Evolutionary conservation across 2,797 vertebrate genomes (phyloP).

Genomic region (Smutsia gigantea): DNA sequence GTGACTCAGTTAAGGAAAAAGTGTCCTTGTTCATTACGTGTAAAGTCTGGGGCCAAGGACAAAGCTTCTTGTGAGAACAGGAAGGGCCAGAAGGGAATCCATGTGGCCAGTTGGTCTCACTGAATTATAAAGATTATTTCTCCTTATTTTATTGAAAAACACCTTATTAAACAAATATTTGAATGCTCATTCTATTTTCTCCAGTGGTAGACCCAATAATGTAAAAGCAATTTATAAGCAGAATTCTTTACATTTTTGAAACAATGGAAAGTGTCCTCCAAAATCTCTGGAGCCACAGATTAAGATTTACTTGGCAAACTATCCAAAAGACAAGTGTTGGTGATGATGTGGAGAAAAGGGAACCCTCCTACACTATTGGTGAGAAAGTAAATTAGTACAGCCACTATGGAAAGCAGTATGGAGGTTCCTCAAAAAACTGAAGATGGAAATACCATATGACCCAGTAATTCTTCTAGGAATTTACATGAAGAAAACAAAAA

Average conservation of each 20-base stretch:
- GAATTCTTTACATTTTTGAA: background rate
- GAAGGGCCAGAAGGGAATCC: background rate
- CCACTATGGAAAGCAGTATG: no score
- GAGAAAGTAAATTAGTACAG: no score
- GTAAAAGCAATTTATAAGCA: slow-evolving; percentile 21
- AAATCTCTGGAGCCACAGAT: background rate
- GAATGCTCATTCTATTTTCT: background rate
- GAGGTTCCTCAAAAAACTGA: no score
- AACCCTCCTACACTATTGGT: no score
- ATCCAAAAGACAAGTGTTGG: no score
- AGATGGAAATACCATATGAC: no score
- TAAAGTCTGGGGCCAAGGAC: background rate
- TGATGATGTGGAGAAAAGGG: no score
- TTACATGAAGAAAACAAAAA: no score
- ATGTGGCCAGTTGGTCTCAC: background rate
- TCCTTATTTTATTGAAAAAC: slow-evolving; percentile 15
- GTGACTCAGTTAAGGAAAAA: background rate
- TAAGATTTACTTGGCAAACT: background rate
- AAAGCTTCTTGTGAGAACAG: background rate
- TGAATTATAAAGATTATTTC: background rate
- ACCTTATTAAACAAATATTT: slow-evolving; percentile 1
- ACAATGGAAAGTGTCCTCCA: background rate
- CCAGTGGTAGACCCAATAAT: background rate
- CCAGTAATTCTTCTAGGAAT: no score
- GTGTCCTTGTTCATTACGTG: background rate